Conservation (phyloP, 1,140 invertebrate species). For the Triops cancriformis region DNA sequence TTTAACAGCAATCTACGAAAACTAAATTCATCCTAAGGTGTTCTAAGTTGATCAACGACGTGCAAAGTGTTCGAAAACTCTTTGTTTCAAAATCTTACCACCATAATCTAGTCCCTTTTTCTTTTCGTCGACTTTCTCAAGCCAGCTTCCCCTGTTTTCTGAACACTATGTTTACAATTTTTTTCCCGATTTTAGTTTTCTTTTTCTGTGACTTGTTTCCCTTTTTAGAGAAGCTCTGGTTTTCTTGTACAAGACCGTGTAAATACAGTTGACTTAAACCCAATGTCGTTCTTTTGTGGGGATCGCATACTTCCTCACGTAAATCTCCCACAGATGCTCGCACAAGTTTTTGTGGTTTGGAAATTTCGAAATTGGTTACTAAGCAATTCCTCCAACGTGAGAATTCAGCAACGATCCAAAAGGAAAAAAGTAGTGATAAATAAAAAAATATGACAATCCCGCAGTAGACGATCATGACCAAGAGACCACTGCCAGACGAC, state of each 20-base stretch:
- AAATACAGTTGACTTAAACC: neutral
- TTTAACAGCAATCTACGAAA: neutral
- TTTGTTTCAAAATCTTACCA: too few species aligned
- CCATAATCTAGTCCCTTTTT: too few species aligned
- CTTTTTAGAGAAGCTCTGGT: neutral
- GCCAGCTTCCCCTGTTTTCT: too few species aligned
- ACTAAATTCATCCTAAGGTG: neutral
- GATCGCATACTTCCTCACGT: too few species aligned
- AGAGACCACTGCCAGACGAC: neutral
- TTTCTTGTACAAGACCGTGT: constrained; percentile 13
- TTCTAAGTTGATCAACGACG: too few species aligned
- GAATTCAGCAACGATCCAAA: neutral
- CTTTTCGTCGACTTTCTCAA: too few species aligned
- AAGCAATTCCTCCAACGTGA: neutral
- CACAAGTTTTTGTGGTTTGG: too few species aligned
- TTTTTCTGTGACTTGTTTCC: neutral
- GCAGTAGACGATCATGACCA: constrained; percentile 8
- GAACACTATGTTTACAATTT: too few species aligned
- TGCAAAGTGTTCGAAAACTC: too few species aligned
- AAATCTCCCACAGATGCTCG: too few species aligned
- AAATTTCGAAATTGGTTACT: neutral
- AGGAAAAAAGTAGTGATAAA: neutral
- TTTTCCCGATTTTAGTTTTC: neutral
- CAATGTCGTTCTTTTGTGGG: neutral
- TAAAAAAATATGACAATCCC: neutral